These are phyloP conservation scores for Apamea sordens DNA, from an alignment of 2,888 invertebrate genomes.

Conservation along the genomic window DNA sequence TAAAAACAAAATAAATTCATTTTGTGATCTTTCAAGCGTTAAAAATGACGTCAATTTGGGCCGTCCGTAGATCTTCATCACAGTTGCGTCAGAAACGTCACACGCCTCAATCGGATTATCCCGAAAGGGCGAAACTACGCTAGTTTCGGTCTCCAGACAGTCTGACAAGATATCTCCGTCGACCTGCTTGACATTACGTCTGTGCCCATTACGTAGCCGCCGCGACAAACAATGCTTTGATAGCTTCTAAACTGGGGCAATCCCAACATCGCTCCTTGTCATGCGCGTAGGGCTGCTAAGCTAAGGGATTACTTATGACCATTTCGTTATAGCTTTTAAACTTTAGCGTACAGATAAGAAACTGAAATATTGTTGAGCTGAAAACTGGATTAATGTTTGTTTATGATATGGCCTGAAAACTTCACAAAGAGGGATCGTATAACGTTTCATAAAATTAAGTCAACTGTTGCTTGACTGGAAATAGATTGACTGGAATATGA, in stretches of 20 bases:
- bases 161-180: conserved; percentile 72
- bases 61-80: conserved; percentile 44
- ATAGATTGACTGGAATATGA: too few species aligned
- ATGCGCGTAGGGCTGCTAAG: conserved; percentile 72
- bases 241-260: conserved; percentile 85
- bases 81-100: conserved; percentile 49
- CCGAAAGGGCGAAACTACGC: conserved; percentile 62
- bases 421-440: not conserved
- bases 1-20: conserved; percentile 23
- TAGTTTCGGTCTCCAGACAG: conserved; percentile 75
- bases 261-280: conserved; percentile 84
- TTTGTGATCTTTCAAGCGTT: conserved; percentile 22
- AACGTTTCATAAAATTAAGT: not conserved
- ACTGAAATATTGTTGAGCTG: conserved; percentile 15
- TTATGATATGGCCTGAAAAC: not conserved
- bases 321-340: conserved; percentile 55
- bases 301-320: conserved; percentile 59
- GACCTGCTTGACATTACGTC: conserved; percentile 74
- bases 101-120: conserved; percentile 61
- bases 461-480: not conserved
- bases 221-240: conserved; percentile 86
- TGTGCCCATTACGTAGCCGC: conserved; percentile 75
- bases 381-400: conserved; percentile 3
- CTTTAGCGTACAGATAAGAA: conserved; percentile 38
- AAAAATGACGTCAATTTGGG: conserved; percentile 43